Evolutionary conservation across 2,797 vertebrate species (phyloP).

Genomic region (Dicrostonyx torquatus): DNA sequence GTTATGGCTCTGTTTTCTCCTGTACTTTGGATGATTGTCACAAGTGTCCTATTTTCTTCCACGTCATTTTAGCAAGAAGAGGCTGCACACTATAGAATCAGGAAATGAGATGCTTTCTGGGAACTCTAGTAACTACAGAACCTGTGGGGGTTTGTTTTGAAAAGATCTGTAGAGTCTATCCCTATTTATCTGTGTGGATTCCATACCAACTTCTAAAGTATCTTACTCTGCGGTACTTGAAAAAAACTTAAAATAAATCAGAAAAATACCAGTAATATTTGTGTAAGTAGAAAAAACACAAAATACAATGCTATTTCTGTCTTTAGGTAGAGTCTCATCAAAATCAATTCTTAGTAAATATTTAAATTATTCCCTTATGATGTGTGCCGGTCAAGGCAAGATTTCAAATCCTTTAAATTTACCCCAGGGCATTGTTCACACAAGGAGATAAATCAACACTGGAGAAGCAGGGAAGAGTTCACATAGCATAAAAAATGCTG

Average conservation of each 20-base stretch:
- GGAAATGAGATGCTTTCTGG: neutral
- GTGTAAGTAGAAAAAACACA: neutral
- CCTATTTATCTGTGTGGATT: neutral
- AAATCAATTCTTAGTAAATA: neutral
- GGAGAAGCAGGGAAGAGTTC: neutral
- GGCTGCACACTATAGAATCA: neutral
- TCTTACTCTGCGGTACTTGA: neutral
- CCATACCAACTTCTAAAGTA: neutral
- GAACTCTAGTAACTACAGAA: neutral
- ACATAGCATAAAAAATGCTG: neutral
- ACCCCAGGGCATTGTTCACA: neutral
- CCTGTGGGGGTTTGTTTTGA: neutral
- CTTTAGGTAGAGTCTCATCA: conserved; percentile 9
- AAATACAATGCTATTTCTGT: neutral
- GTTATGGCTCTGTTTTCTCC: neutral
- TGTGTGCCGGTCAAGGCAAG: neutral
- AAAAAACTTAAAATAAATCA: neutral
- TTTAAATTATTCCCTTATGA: neutral
- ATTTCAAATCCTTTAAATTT: conserved; percentile 9
- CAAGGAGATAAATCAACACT: neutral
- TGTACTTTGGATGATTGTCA: neutral
- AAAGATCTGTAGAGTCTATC: neutral
- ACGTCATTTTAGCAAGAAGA: neutral
- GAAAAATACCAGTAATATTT: neutral
- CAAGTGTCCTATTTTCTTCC: neutral